These are phyloP conservation scores for Drosophila demipolita DNA, from an alignment of 2,888 invertebrate genomes.

Conservation along the genomic window DNA sequence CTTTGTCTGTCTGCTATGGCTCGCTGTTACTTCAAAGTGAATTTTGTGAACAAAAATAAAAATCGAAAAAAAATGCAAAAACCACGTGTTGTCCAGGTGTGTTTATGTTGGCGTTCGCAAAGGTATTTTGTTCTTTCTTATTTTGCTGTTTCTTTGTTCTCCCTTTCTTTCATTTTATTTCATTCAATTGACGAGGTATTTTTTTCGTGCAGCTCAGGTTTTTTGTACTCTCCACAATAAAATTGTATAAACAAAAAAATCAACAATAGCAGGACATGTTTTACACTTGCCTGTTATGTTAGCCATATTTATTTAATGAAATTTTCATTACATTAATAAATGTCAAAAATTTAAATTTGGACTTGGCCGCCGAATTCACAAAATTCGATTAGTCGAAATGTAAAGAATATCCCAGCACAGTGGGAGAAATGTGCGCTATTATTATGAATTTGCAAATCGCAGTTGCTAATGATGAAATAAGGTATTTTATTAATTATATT, in stretches of 20 bases:
- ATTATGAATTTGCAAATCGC: neutral
- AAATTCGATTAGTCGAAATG: conserved; percentile 5
- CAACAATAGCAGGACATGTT: conserved; percentile 23
- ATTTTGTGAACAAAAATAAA: conserved; percentile 34
- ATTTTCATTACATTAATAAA: conserved; percentile 78
- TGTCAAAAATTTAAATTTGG: conserved; percentile 77
- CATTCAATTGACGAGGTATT: conserved; percentile 36
- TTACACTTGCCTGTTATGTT: conserved; percentile 50
- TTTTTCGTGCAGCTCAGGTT: conserved; percentile 32
- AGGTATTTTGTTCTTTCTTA: conserved; percentile 21
- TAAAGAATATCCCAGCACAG: conserved; percentile 23
- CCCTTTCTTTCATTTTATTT: conserved; percentile 4
- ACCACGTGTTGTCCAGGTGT: conserved; percentile 78
- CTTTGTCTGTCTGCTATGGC: conserved; percentile 13
- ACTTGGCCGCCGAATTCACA: conserved; percentile 32
- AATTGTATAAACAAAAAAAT: conserved; percentile 15
- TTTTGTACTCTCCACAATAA: conserved; percentile 32
- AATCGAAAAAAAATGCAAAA: conserved; percentile 1
- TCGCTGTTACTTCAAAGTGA: conserved; percentile 69
- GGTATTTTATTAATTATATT: neutral
- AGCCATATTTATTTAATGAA: conserved; percentile 71
- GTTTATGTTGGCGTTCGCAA: conserved; percentile 61
- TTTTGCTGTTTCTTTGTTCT: conserved; percentile 4
- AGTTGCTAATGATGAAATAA: neutral
- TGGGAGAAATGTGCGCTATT: conserved; percentile 16